Percentiles rank a stretch among this genome's conserved stretches.
Conservation (phyloP, 2,888 invertebrate genomes). For the Crepidodera aurea region DNA sequence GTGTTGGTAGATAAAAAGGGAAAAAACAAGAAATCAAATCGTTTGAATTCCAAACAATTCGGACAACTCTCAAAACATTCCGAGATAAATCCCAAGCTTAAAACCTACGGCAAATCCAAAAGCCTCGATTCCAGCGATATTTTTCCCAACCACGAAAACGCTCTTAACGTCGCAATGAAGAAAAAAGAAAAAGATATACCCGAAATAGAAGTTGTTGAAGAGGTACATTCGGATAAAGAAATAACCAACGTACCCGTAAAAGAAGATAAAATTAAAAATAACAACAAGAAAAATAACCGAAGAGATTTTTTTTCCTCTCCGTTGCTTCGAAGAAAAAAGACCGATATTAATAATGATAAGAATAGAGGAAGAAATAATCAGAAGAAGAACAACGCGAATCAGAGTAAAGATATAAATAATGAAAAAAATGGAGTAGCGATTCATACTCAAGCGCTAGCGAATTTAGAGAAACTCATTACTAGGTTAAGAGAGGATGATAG, state of each 20-base stretch:
- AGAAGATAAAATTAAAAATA: slow-evolving; percentile 39
- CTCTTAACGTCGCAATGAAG: slow-evolving; percentile 45
- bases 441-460: slow-evolving; percentile 66
- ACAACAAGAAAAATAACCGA: slow-evolving; percentile 53
- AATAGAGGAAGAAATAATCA: slow-evolving; percentile 53
- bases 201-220: slow-evolving; percentile 46
- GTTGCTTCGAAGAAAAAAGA: slow-evolving; percentile 59
- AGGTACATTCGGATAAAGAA: slow-evolving; percentile 23
- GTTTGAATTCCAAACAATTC: slow-evolving; percentile 42
- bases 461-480: slow-evolving; percentile 67
- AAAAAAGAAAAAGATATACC: slow-evolving; percentile 55
- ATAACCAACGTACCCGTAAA: slow-evolving; percentile 18
- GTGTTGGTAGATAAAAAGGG: slow-evolving; percentile 72
- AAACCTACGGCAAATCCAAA: slow-evolving; percentile 77
- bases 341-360: slow-evolving; percentile 45
- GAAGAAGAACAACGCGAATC: slow-evolving; percentile 41
- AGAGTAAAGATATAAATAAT: slow-evolving; percentile 29
- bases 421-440: slow-evolving; percentile 52
- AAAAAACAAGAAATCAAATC: slow-evolving; percentile 49
- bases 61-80: slow-evolving; percentile 43
- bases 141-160: slow-evolving; percentile 64
- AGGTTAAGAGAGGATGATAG: slow-evolving; percentile 66
- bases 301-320: slow-evolving; percentile 61
- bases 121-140: slow-evolving; percentile 88
- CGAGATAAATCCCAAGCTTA: slow-evolving; percentile 57